Percentiles rank a stretch among this genome's conserved stretches.
phyloP scores from a whole-genome alignment of 1,140 invertebrate genomes.

The Leptestheria dahalacensis region DNA sequence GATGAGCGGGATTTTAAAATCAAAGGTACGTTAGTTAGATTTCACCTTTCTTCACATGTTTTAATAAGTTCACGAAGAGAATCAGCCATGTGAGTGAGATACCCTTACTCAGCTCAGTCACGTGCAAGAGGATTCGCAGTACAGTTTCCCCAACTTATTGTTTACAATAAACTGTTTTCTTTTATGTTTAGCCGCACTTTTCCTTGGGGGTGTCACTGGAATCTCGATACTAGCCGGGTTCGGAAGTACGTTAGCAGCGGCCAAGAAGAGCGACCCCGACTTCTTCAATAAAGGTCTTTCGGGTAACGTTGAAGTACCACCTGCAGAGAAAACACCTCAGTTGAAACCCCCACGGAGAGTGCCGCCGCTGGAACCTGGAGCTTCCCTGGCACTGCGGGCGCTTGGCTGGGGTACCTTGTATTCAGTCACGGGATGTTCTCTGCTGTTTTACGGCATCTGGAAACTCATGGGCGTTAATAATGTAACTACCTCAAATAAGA shows the following conservation, averaged over 20 bases:
- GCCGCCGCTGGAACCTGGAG: constrained; percentile 44
- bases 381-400: constrained; percentile 59
- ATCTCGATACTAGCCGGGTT: constrained; percentile 68
- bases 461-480: constrained; percentile 70
- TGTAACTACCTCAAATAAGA: constrained; percentile 37
- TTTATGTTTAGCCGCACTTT: constrained; percentile 54
- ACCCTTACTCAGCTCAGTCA: too few species aligned
- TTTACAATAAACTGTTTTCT: too few species aligned
- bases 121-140: too few species aligned
- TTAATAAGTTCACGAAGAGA: neutral
- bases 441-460: constrained; percentile 71
- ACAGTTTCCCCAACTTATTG: too few species aligned
- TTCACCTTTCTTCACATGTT: neutral
- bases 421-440: constrained; percentile 60
- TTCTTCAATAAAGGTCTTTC: constrained; percentile 60
- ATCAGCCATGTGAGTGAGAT: neutral
- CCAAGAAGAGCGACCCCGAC: constrained; percentile 62
- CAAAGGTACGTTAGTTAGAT: too few species aligned
- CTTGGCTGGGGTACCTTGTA: constrained; percentile 74
- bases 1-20: neutral
- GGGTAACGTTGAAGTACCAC: constrained; percentile 41
- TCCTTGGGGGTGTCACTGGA: constrained; percentile 58
- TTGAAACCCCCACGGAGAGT: neutral
- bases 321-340: neutral
- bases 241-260: constrained; percentile 51